These are phyloP conservation scores for Tarsius wallacei DNA, from an alignment of 2,797 vertebrate species.

Conservation along the genomic window DNA sequence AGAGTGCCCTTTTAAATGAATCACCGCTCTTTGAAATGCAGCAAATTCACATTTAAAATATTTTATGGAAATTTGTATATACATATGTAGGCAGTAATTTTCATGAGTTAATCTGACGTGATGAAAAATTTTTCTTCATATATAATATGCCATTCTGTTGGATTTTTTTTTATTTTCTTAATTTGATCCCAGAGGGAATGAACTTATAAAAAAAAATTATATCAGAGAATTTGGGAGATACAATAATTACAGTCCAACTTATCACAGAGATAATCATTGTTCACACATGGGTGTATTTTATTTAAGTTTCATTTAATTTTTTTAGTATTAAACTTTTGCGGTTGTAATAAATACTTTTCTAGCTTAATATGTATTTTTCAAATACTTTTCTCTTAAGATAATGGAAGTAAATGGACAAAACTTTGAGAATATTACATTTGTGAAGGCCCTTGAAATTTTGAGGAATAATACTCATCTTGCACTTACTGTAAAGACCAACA, in stretches of 20 bases:
- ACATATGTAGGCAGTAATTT: not conserved
- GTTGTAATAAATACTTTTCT: constrained; percentile 47
- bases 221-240: constrained; percentile 22
- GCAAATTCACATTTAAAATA: constrained; percentile 28
- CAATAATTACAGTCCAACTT: constrained; percentile 11
- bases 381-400: constrained; percentile 91
- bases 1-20: constrained; percentile 14
- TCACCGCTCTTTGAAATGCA: constrained; percentile 52
- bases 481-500: constrained; percentile 98
- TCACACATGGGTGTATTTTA: constrained; percentile 47
- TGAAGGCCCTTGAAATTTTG: constrained; percentile 97
- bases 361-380: constrained; percentile 71
- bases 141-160: not conserved
- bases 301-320: constrained; percentile 49
- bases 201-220: constrained; percentile 27
- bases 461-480: constrained; percentile 98
- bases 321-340: constrained; percentile 50
- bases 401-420: constrained; percentile 99
- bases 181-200: not conserved
- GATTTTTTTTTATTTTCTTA: not conserved
- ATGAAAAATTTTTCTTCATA: not conserved
- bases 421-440: constrained; percentile 97
- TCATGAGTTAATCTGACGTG: not conserved
- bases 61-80: constrained; percentile 52
- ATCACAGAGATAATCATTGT: constrained; percentile 8